These are phyloP conservation scores for Thereva nobilitata DNA, from an alignment of 2,888 invertebrate species.

Conservation along the genomic window DNA sequence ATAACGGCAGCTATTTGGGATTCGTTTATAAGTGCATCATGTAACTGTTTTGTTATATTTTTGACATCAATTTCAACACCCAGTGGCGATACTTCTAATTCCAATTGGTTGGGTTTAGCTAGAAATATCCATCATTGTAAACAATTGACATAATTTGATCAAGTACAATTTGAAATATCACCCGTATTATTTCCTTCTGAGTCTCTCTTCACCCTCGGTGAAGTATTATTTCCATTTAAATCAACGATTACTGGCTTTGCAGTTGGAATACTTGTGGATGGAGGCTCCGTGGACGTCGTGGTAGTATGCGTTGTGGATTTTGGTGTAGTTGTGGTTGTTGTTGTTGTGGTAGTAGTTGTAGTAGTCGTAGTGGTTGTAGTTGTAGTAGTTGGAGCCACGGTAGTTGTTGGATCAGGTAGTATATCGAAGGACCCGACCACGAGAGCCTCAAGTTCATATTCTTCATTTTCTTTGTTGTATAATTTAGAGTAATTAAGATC, in stretches of 20 bases:
- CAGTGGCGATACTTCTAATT: slow-evolving; percentile 48
- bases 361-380: slow-evolving; percentile 59
- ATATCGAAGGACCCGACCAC: slow-evolving; percentile 72
- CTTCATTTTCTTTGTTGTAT: slow-evolving; percentile 65
- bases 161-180: background rate
- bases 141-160: background rate
- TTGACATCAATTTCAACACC: slow-evolving; percentile 42
- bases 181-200: no score
- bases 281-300: slow-evolving; percentile 23
- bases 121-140: background rate
- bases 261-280: slow-evolving; percentile 50
- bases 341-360: slow-evolving; percentile 56
- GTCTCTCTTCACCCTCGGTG: no score
- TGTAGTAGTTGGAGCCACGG: slow-evolving; percentile 55
- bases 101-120: slow-evolving; percentile 36
- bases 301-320: slow-evolving; percentile 51
- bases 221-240: background rate
- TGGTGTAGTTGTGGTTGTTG: slow-evolving; percentile 52
- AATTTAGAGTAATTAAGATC: slow-evolving; percentile 67
- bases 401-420: slow-evolving; percentile 56
- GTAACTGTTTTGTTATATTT: slow-evolving; percentile 24
- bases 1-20: slow-evolving; percentile 23
- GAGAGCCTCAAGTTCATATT: slow-evolving; percentile 70
- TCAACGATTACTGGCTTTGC: slow-evolving; percentile 38
- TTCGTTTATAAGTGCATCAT: slow-evolving; percentile 21